Evolutionary conservation across 2,113 vertebrate species (phyloP).

Genomic region (Phrynosoma platyrhinos): DNA sequence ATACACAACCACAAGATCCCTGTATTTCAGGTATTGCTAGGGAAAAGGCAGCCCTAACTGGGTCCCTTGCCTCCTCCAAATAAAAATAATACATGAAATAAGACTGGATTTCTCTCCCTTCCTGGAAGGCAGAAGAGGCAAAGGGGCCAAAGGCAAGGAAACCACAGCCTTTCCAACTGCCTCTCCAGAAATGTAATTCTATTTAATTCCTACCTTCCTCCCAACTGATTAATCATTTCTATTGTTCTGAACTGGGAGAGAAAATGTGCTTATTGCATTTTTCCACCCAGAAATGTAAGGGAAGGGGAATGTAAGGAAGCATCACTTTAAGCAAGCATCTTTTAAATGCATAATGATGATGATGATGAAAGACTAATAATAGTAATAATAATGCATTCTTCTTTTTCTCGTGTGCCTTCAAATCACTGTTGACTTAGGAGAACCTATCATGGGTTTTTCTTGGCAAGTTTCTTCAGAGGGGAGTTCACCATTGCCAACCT

Average conservation of each 20-base stretch:
- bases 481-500: too few species aligned
- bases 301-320: constrained; percentile 23
- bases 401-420: too few species aligned
- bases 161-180: neutral
- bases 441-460: too few species aligned
- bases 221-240: neutral
- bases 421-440: too few species aligned
- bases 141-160: neutral
- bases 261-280: neutral
- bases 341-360: too few species aligned
- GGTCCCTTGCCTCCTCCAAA: neutral
- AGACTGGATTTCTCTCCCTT: too few species aligned
- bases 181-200: neutral
- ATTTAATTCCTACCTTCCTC: neutral
- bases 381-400: too few species aligned
- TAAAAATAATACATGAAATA: too few species aligned
- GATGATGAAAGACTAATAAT: too few species aligned
- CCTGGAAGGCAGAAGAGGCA: neutral
- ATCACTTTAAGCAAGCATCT: neutral
- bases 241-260: constrained; percentile 44
- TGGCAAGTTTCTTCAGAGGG: too few species aligned
- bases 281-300: neutral
- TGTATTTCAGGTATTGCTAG: too few species aligned
- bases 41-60: neutral
- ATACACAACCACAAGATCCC: too few species aligned